These are phyloP conservation scores for Ctenicera cuprea DNA, from an alignment of 2,888 invertebrate species.

Conservation along the genomic window DNA sequence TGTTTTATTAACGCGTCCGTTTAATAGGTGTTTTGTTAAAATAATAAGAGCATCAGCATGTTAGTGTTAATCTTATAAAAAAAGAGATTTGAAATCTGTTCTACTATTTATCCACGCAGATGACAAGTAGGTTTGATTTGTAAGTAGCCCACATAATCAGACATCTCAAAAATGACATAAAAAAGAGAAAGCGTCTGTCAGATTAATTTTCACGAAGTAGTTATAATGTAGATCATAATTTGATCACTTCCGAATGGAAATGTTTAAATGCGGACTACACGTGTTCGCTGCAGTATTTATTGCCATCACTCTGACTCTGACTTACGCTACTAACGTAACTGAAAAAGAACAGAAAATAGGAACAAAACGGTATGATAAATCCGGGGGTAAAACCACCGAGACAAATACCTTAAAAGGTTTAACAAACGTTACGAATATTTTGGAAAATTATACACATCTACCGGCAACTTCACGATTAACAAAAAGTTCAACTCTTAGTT, in stretches of 20 bases:
- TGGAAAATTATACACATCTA: too few species aligned
- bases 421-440: too few species aligned
- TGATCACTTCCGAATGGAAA: slow-evolving; percentile 16
- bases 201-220: slow-evolving; percentile 4
- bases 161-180: slow-evolving; percentile 13
- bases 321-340: background rate
- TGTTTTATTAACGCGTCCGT: too few species aligned
- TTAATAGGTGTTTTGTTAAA: too few species aligned
- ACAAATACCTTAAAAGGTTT: too few species aligned
- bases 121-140: background rate
- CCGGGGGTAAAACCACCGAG: too few species aligned
- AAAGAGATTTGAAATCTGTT: too few species aligned
- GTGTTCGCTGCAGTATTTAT: background rate
- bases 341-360: too few species aligned
- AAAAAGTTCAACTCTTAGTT: background rate
- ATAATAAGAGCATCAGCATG: too few species aligned
- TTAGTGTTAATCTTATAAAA: too few species aligned
- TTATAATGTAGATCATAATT: slow-evolving; percentile 11
- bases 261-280: background rate
- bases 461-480: too few species aligned
- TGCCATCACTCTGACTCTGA: background rate
- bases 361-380: too few species aligned
- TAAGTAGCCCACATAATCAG: slow-evolving; percentile 8
- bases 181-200: slow-evolving; percentile 22
- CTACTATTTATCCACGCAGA: background rate